phyloP scores from a whole-genome alignment of 2,113 vertebrate genomes.

The Nibea coibor region DNA sequence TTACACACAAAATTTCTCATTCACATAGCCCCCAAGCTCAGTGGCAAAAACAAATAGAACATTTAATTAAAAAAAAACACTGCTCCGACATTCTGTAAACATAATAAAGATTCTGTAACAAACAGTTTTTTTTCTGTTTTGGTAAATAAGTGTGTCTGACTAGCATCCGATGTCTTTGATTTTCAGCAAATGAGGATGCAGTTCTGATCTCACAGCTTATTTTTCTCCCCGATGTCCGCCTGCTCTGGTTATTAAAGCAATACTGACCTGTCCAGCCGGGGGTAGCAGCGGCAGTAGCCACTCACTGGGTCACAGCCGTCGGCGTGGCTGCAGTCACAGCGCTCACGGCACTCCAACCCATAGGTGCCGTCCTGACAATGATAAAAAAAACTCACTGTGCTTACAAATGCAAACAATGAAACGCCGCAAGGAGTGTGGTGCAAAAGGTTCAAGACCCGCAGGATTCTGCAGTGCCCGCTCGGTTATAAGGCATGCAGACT shows the following conservation, averaged over 20 bases:
- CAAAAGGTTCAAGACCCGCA: neutral
- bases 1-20: conserved; percentile 55
- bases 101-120: conserved; percentile 24
- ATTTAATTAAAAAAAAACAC: conserved; percentile 64
- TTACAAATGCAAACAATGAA: conserved; percentile 1
- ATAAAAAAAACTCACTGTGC: neutral
- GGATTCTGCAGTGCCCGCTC: neutral
- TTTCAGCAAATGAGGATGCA: conserved; percentile 7
- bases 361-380: conserved; percentile 91
- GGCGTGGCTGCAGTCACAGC: conserved; percentile 94
- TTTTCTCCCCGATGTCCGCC: neutral
- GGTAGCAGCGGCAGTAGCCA: conserved; percentile 94
- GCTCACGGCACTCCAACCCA: conserved; percentile 92
- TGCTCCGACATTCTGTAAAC: conserved; percentile 64
- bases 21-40: conserved; percentile 36
- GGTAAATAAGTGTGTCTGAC: conserved; percentile 19
- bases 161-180: conserved; percentile 18
- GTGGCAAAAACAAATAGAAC: conserved; percentile 65
- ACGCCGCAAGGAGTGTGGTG: neutral
- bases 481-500: conserved; percentile 68
- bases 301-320: conserved; percentile 93
- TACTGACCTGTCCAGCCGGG: conserved; percentile 96
- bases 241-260: neutral
- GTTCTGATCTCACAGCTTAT: neutral
- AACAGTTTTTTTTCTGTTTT: conserved; percentile 29